phyloP scores from a whole-genome alignment of 2,113 vertebrate genomes.

The Canis aureus region DNA sequence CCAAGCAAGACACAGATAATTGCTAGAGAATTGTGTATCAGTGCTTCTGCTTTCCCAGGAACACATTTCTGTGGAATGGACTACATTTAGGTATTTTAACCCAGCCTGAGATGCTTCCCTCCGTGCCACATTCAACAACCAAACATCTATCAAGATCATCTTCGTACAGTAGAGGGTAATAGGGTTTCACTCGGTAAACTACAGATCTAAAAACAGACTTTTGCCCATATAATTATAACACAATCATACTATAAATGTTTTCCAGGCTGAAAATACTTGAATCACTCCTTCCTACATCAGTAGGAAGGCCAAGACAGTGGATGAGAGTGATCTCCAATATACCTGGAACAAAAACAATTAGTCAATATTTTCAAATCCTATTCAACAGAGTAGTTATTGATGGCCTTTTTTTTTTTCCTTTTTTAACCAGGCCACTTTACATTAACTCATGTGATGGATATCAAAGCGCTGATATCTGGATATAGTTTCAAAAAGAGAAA shows the following conservation, averaged over 20 bases:
- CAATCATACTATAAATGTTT: not conserved
- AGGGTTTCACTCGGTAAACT: not conserved
- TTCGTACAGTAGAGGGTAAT: not conserved
- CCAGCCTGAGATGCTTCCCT: not conserved
- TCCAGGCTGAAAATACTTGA: not conserved
- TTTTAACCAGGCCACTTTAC: not conserved
- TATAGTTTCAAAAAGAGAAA: constrained; percentile 42
- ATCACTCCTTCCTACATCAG: not conserved
- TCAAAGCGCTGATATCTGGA: not conserved
- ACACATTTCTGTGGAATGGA: not conserved
- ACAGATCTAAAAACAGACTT: not conserved
- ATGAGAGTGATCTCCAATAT: not conserved
- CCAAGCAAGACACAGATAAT: not conserved
- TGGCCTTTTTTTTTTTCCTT: not conserved
- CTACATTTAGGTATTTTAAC: not conserved
- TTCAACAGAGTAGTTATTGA: not conserved
- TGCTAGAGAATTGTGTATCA: not conserved
- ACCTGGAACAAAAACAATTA: not conserved
- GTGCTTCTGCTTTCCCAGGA: not conserved
- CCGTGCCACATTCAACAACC: not conserved
- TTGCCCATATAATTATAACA: not conserved
- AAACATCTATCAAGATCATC: constrained; percentile 34
- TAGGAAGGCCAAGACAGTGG: not conserved
- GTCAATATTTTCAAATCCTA: constrained; percentile 24
- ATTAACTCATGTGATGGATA: not conserved